Base-by-base conservation (phyloP, 2,888 invertebrate genomes). In the Xanthorhoe spadicearia region DNA sequence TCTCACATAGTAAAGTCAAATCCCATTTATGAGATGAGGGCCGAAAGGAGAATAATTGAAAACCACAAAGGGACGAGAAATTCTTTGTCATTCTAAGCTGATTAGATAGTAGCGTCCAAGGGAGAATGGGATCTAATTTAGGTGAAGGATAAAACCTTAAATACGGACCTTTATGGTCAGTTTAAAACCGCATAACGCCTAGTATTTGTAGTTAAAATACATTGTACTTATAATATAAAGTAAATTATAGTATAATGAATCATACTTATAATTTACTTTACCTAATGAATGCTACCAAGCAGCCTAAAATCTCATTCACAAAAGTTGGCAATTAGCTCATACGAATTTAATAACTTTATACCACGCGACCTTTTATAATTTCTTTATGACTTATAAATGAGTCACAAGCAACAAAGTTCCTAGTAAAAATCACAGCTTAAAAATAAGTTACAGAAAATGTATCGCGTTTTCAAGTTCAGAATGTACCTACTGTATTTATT, bases 41-140 rank as follows among this genome's bases (percentile, higher is more conserved):
- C 43, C 52, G 54, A 54, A 67, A 58, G 18, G 18, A 53, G 52
- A 62, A 60, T 61, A 63, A 48, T 43, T 49, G 17, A 63, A 65
- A 18, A 64, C 58, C 64, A 66, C 62, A 66, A 66, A 58, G 57
- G 62, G 19, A 51, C 10, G 43, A 56, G 43, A 13, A 38, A 56
- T 55, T 57, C 28, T 56, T 15, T 65, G 58, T 57, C 32, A 57
- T 60, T 43, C 3, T 51, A 55, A 63, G 54, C 18, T 18, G 61
- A 43, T 66, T 52, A 59, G 17, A 38, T 51, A 23, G 4, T 15
- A 51, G 54, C 52, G 18, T 64, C 53, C 61, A 68, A 64, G 46
- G 35, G 49, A 51, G 60, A 52, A 35, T 19, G 38, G 6, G 49
- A 58, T 7, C 32, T 32, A 23, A n/a, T 28, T n/a, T 18, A 13